Evolutionary conservation across 2,113 vertebrate species (phyloP), one percentile per base, ranked within the genome.

Genomic region (Eptesicus fuscus): DNA sequence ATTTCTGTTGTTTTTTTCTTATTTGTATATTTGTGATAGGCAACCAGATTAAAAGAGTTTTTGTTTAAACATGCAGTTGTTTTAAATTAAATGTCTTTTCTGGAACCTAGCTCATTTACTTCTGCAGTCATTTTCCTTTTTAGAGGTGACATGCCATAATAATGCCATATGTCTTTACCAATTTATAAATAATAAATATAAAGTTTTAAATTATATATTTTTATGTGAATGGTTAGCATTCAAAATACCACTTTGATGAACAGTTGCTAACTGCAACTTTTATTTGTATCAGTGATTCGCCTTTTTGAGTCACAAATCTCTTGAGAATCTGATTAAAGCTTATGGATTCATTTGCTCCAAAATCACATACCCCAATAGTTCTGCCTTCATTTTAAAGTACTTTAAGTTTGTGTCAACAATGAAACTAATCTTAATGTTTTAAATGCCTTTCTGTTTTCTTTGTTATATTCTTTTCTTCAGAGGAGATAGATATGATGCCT

Each of bases 401-500:
- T 49, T 89, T 89, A 93, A 90, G 13, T 84, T 96, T 35, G 3
- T 82, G 71, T 77, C 88, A 40, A 13, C 89, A 85, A 49, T 88
- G 4, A 96, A 93, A 42, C 14, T 92, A 93, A 90, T 69, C 3
- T 63, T 95, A 77, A 42, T 63, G 2, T 69, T 85, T 37, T 85
- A 73, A 91, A 51, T 94, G 37, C 8, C 65, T 49, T n/a, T 94
- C 78, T 96, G 67, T 16, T 95, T n/a, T 6, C 96, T 63, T 85
- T 97, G 47, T 61, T 88, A 17, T 82, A 2, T 84, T 91, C 2
- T 74, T 93, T 89, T 97, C 14, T 49, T 3, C 89, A 99, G 99
- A 91, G 99, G 99, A 16, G 99, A 99, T 93, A 98, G 99, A 59
- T 99, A 99, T 3, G 99, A 99, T 97, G 99, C 99, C 65, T 93